Conservation (phyloP, 2,113 vertebrate genomes). For the Centropristis striata region DNA sequence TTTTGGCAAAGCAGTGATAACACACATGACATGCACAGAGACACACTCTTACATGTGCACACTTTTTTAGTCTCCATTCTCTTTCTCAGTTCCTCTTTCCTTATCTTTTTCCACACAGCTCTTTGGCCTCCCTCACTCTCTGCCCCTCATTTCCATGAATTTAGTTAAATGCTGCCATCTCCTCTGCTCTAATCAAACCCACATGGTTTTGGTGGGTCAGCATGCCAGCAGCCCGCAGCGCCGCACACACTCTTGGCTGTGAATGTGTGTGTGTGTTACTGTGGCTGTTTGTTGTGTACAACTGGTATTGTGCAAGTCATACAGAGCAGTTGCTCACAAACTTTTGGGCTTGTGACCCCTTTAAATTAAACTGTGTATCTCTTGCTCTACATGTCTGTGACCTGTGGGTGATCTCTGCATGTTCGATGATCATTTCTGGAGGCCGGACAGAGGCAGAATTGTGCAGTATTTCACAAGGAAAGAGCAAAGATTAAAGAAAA, state of each 20-base stretch:
- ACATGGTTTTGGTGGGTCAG: constrained; percentile 64
- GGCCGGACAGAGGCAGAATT: background rate
- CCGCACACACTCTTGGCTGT: constrained; percentile 36
- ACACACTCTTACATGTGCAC: background rate
- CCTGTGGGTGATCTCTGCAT: background rate
- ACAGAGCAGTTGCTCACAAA: background rate
- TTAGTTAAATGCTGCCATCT: constrained; percentile 55
- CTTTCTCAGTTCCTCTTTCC: constrained; percentile 4
- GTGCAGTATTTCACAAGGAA: constrained; percentile 30
- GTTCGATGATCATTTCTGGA: background rate
- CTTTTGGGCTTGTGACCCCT: constrained; percentile 7
- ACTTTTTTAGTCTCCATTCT: background rate
- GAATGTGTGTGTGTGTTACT: constrained; percentile 3
- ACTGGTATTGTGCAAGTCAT: constrained; percentile 27
- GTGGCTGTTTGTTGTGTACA: constrained; percentile 27
- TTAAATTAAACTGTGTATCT: constrained; percentile 9
- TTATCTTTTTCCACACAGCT: constrained; percentile 25
- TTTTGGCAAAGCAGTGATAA: background rate
- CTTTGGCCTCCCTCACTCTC: constrained; percentile 25
- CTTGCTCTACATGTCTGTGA: background rate
- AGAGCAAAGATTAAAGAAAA: constrained; percentile 23
- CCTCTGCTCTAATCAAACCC: constrained; percentile 72
- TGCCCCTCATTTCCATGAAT: constrained; percentile 18
- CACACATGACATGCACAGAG: background rate
- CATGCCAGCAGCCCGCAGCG: constrained; percentile 49